A percentile compares a stretch with the other conserved stretches of the same genome.
Evolutionary conservation across 2,888 invertebrate genomes (phyloP).

Genomic region (Trissonchulus latispiculum): DNA sequence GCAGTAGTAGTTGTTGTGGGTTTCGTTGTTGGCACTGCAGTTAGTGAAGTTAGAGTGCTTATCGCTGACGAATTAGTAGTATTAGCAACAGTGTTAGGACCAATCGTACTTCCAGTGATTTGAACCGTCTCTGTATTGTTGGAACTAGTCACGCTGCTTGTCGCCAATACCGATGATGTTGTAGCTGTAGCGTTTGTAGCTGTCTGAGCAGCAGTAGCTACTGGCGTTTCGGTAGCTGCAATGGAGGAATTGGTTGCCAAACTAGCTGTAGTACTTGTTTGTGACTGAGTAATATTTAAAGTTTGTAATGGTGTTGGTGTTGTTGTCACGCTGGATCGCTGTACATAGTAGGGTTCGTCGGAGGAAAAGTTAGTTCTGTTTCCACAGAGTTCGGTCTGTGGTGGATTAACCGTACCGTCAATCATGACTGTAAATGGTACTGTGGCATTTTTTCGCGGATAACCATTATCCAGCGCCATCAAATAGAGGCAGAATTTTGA

Average conservation of each 20-base stretch:
- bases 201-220: background rate
- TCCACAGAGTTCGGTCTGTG: too few relatives aligned
- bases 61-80: too few relatives aligned
- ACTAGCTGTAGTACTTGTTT: background rate
- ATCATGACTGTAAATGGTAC: conserved; percentile 1
- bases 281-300: background rate
- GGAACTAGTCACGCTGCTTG: too few relatives aligned
- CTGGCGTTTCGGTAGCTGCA: background rate
- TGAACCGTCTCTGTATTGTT: too few relatives aligned
- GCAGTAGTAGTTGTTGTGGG: background rate
- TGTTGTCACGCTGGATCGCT: background rate
- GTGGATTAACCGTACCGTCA: too few relatives aligned
- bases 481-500: background rate
- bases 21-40: background rate
- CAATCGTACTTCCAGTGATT: too few relatives aligned
- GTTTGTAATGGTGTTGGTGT: too few relatives aligned
- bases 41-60: background rate
- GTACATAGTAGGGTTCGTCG: background rate
- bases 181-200: background rate
- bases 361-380: background rate
- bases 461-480: background rate
- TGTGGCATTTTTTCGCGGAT: background rate
- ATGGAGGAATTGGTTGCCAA: background rate
- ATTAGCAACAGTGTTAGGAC: too few relatives aligned
- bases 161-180: too few relatives aligned